Evolutionary conservation across 2,113 vertebrate species (phyloP), one percentile per base, ranked within the genome.

Genomic region (Oenanthe melanoleuca): DNA sequence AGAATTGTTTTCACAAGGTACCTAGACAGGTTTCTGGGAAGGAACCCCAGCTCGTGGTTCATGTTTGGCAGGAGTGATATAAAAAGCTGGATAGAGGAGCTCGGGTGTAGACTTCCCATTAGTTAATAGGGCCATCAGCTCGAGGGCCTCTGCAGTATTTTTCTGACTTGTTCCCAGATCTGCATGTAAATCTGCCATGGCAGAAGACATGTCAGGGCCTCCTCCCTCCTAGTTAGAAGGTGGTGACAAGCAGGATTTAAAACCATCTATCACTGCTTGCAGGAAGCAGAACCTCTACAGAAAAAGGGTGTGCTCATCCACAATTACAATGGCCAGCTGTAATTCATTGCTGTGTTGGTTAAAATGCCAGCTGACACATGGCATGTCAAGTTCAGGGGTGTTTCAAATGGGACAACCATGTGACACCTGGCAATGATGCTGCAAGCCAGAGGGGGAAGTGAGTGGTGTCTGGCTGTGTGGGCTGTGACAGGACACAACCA

Each of bases 171-270:
- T 25, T 52, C 12, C 5, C 66, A 69, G 34, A 87, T 61, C 26
- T 57, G 78, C n/a, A 75, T 28, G 42, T 29, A 61, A 69, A 79
- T 82, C 21, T 34, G 56, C 21, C 3, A 1, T 16, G 5, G 26
- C 25, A 18, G 52, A 91, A 95, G 55, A 89, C 13, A 7, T 53
- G 26, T 72, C 78, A 91, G 17, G 34, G 8, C 78, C 56, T 73
- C 60, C 42, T 87, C 37, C 65, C 56, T 73, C 19, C 52, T 26
- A 60, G 22, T 21, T 61, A 42, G 50, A 29, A 88, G 38, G 34
- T 90, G 59, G 40, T 95, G 60, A 90, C 72, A 83, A 57, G 45
- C 88, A 77, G 38, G 50, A 74, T 92, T 90, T 90, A 59, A 92
- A 88, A 26, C 63, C n/a, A 61, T 69, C 40, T 34, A 28, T 84